Evolutionary conservation across 2,797 vertebrate species (phyloP).

Genomic region (Odontamblyopus lacepedii): DNA sequence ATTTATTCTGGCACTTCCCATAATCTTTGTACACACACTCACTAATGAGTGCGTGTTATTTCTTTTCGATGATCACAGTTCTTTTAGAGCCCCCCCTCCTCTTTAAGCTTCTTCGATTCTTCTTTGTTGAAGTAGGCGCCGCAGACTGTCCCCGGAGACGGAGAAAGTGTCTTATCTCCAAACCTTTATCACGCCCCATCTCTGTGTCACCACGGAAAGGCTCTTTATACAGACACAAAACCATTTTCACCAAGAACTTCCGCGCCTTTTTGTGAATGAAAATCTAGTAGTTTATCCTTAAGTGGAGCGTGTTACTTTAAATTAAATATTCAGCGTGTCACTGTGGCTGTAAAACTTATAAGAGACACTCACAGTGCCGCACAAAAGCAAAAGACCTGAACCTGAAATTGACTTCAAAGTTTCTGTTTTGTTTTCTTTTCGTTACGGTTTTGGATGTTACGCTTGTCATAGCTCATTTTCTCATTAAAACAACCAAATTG

Average conservation of each 20-base stretch:
- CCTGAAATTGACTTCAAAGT: no score
- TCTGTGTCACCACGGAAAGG: background rate
- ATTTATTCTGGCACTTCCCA: background rate
- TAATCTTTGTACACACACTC: background rate
- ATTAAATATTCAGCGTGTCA: no score
- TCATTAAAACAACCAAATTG: no score
- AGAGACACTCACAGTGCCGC: no score
- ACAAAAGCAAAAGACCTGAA: no score
- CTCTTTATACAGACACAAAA: background rate
- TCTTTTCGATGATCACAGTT: background rate
- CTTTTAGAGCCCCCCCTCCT: background rate
- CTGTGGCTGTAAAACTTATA: no score
- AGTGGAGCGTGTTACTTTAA: no score
- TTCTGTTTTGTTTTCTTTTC: no score
- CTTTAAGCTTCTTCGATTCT: background rate
- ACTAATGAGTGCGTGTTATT: background rate
- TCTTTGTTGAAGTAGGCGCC: background rate
- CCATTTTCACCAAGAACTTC: background rate
- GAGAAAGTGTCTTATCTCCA: slow-evolving; percentile 1
- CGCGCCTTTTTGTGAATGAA: background rate
- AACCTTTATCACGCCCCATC: background rate
- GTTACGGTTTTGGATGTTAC: no score
- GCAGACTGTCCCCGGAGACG: slow-evolving; percentile 3
- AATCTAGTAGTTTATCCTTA: background rate
- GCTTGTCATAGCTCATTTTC: no score